phyloP scores from a whole-genome alignment of 2,113 vertebrate species.

The Glaucidium brasilianum region DNA sequence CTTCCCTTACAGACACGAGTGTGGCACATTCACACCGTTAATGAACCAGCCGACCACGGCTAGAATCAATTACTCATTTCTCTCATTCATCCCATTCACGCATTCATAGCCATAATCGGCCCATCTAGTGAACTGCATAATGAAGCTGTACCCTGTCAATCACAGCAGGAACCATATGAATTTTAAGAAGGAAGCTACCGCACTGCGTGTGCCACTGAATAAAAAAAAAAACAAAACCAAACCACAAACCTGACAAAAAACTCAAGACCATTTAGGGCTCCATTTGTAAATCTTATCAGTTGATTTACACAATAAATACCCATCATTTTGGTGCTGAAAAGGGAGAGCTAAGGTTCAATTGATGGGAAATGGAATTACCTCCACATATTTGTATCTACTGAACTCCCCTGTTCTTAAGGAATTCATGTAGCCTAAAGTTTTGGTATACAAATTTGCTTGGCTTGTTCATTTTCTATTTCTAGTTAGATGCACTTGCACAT shows the following conservation, averaged over 20 bases:
- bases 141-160: slow-evolving; percentile 79
- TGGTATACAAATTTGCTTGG: background rate
- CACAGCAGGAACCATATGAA: slow-evolving; percentile 64
- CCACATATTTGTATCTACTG: background rate
- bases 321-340: slow-evolving; percentile 15
- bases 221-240: slow-evolving; percentile 53
- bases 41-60: slow-evolving; percentile 76
- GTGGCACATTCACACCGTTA: slow-evolving; percentile 72
- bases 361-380: slow-evolving; percentile 45
- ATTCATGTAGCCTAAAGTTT: background rate
- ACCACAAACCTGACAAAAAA: slow-evolving; percentile 40
- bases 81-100: slow-evolving; percentile 78
- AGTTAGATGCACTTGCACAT: background rate
- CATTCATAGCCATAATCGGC: slow-evolving; percentile 76
- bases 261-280: slow-evolving; percentile 55
- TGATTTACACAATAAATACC: slow-evolving; percentile 51
- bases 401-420: background rate
- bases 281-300: slow-evolving; percentile 37
- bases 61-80: slow-evolving; percentile 83
- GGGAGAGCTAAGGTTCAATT: slow-evolving; percentile 27
- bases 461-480: slow-evolving; percentile 28
- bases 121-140: slow-evolving; percentile 75
- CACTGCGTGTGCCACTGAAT: slow-evolving; percentile 68
- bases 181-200: slow-evolving; percentile 69
- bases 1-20: background rate